Evolutionary conservation across 2,888 invertebrate species (phyloP).

Genomic region (Phoronis australis): DNA sequence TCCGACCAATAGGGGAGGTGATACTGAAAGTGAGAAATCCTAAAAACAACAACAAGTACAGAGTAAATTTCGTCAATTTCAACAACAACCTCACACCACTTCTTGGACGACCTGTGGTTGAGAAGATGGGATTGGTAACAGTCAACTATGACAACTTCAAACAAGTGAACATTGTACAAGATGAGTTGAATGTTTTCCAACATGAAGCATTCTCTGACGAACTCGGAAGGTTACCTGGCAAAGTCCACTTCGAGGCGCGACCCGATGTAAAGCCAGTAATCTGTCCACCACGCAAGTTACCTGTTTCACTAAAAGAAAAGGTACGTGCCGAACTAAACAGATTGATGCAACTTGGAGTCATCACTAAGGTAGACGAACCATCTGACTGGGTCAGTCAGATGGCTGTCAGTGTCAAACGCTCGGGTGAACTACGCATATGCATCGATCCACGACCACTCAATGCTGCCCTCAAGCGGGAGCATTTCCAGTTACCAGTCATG

Average conservation of each 20-base stretch:
- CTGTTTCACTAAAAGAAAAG: not conserved
- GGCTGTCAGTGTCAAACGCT: slow-evolving; percentile 5
- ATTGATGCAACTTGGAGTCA: slow-evolving; percentile 4
- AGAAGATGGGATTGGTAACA: slow-evolving; percentile 2
- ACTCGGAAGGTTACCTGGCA: slow-evolving; percentile 1
- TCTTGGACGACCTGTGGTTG: not conserved
- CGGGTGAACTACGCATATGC: slow-evolving; percentile 10
- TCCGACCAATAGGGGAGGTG: not conserved
- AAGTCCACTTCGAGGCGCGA: slow-evolving; percentile 1
- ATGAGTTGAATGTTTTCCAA: not conserved
- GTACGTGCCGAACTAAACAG: slow-evolving; percentile 8
- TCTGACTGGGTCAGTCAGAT: slow-evolving; percentile 12
- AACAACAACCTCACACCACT: slow-evolving; percentile 1
- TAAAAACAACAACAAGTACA: not conserved
- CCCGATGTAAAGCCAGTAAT: slow-evolving; percentile 1
- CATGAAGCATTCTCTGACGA: slow-evolving; percentile 3
- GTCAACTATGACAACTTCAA: slow-evolving; percentile 4
- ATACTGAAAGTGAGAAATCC: not conserved
- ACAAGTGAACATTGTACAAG: not conserved
- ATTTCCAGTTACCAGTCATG: slow-evolving; percentile 9
- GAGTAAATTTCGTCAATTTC: not conserved
- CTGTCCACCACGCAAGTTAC: not conserved
- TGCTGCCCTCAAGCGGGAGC: slow-evolving; percentile 8
- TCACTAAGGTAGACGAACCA: slow-evolving; percentile 9
- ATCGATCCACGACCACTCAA: slow-evolving; percentile 13